Base-by-base conservation (phyloP, 2,888 invertebrate genomes). In the Entomobrya proxima region DNA sequence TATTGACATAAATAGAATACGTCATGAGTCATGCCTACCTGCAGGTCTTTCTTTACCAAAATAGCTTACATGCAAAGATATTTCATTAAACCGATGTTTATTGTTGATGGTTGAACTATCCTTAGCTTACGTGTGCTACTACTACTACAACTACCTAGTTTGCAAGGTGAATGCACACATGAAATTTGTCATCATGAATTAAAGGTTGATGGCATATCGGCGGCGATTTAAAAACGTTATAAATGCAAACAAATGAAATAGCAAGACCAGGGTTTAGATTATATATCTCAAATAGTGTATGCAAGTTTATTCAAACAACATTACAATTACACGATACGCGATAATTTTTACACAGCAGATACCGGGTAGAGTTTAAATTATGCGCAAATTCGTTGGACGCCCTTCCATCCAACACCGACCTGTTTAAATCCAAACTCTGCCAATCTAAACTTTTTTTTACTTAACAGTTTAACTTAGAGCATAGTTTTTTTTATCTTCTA, bases 331-430 rank as follows among this genome's bases (percentile, higher is more conserved):
- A 84, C 78, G 78, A 78, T 61, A 85, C 78, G 84, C 84, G 78
- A 72, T 83, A 82, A 77, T 77, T 78, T 85, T 85, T 85, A 85
- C 84, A 85, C 72, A 85, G 84, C 84, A 69, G 77, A 78, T 72
- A 85, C 84, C 84, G 84, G 83, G 84, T 78, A 85, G 84, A 85
- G 84, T 85, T 85, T 85, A 85, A 85, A 72, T 84, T 85, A 85
- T 85, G 78, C 78, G 84, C 78, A 76, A 32, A 64, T 50, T 76
- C 77, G 72, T 58, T 74, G 61, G 77, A 55, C 69, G 30, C 72
- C 78, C 69, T 18, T 69, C 18, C n/a, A 50, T 32, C 77, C 69
- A 78, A 72, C 72, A 76, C 52, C 84, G 40, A 78, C 84, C 69
- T 72, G 61, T 78, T 44, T 30, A 78, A 85, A 85, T 78, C 72